Base-by-base conservation (phyloP, 2,113 vertebrate species). In the Aldabrachelys gigantea region DNA sequence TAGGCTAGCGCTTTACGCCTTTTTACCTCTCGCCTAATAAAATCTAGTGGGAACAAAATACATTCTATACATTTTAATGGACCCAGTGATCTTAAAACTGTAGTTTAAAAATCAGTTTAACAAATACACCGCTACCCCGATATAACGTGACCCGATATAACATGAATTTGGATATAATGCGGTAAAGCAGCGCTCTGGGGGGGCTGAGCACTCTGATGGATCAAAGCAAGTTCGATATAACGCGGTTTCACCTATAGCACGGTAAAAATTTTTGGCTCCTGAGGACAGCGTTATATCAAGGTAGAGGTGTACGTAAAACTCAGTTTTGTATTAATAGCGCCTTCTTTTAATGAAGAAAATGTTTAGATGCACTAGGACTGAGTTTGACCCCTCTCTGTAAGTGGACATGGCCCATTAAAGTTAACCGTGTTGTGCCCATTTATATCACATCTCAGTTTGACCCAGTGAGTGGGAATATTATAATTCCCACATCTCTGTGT, bases 21-120 rank as follows among this genome's bases (percentile, higher is more conserved):
- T 93, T 85, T 53, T 85, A 88, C 89, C 72, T 90, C 2, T 13
- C 6, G 12, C 22, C 72, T 75, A 24, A 75, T 91, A 47, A 4
- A 29, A 41, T 91, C 4, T n/a, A 29, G 5, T 41, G 24, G 41
- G 8, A 22, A 72, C 22, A 56, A 38, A 92, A 35, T 24, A 47
- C n/a, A 80, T 44, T 80, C 76, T 89, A 89, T 56, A 88, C 92
- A n/a, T 10, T 82, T 88, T 86, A 44, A 85, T 62, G 82, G 35
- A 19, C 52, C 87, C 88, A 92, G 41, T 47, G 53, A 87, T n/a
- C 80, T 87, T 80, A 89, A 95, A 95, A 65, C 91, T 5, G 49
- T 21, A 35, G 29, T 24, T 93, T 17, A 11, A 57, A 82, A 89
- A 84, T 52, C 1, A 81, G 89, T 8, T 87, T 72, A 31, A 13